Evolutionary conservation across 2,797 vertebrate genomes (phyloP), one percentile per base, ranked within the genome.

Genomic region (Scleropages formosus): DNA sequence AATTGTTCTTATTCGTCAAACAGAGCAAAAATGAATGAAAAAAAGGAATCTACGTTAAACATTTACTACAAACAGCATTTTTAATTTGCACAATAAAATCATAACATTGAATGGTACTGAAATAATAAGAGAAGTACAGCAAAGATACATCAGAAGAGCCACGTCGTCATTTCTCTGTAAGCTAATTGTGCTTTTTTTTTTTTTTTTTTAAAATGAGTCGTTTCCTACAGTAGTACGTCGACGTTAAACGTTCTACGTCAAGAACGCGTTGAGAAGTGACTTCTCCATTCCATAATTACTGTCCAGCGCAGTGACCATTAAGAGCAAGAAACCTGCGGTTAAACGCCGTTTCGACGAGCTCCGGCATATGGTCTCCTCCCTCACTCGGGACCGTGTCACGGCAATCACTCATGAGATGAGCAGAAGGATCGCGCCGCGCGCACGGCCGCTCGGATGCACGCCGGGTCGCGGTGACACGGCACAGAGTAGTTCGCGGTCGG

Each of bases 31-130:
- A 39, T 39, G 39, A 6, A 39, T 39, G 31, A 6, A 39, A 56
- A 12, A 56, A 51, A 8, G 56, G 3, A 56, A 56, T 3, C 53
- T 18, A 2, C 53, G 12, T 56, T 56, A 56, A 56, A 18, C 9
- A 56, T 12, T 56, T 1, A 8, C 69, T 51, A 69, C 13, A 53
- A 27, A 69, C 7, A 26, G n/a, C 24, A 67, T 56, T 18, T 56
- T n/a, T 20, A 69, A 8, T 44, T 26, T 68, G 20, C 44, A 22
- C 46, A 22, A 15, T 22, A 8, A 18, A 51, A 49, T 49, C 15
- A 51, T 24, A 69, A 69, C 67, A 49, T 20, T 69, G 49, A 51
- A 69, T 46, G 15, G 63, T 44, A 39, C 65, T 65, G 44, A 65
- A 68, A 69, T 53, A 9, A 10, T 20, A 69, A 51, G 69, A 47